phyloP scores from a whole-genome alignment of 2,797 vertebrate species.

The Morelia viridis region DNA sequence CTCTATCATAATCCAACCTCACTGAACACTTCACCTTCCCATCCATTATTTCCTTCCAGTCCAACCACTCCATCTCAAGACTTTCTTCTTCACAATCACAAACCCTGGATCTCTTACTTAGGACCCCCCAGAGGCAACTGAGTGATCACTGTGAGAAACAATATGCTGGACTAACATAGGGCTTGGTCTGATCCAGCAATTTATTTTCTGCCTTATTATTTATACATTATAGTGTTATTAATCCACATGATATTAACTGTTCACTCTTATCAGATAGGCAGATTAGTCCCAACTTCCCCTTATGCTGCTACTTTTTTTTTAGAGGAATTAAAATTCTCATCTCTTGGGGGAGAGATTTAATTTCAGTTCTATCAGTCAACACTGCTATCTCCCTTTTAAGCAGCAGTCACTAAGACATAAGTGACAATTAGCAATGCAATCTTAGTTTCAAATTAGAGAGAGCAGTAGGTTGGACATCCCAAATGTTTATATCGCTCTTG shows the following conservation, averaged over 20 bases:
- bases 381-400: neutral
- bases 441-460: neutral
- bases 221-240: neutral
- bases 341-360: neutral
- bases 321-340: neutral
- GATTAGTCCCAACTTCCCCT: neutral
- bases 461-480: neutral
- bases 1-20: neutral
- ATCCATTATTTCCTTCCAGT: neutral
- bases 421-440: neutral
- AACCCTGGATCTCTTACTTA: neutral
- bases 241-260: neutral
- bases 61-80: neutral
- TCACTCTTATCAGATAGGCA: neutral
- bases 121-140: neutral
- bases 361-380: neutral
- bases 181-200: neutral
- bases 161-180: neutral
- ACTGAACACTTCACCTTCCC: neutral
- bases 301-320: neutral
- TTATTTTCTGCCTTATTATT: neutral
- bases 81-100: neutral
- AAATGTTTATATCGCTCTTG: neutral
- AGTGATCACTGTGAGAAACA: neutral
- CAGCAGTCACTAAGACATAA: neutral